Base-by-base conservation (phyloP, 2,888 invertebrate genomes). In the Thymelicus lineola region DNA sequence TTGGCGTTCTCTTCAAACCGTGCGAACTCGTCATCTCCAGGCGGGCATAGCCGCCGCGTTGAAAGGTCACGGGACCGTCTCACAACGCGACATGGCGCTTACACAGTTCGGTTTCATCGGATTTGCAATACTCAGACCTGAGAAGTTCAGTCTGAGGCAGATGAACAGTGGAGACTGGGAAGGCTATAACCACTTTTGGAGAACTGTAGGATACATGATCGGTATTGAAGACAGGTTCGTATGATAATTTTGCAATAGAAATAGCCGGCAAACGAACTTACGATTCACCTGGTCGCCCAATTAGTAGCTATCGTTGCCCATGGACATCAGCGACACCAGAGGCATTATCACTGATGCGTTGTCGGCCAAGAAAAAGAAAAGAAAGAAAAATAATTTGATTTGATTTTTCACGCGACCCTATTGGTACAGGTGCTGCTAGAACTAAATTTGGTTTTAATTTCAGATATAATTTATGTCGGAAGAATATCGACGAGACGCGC, bases 61-160 rank as follows among this genome's bases (percentile, higher is more conserved):
- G 15, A 74, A 76, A 87, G 86, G 93, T 10, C 73, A 89, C 1
- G 94, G 94, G 0, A 88, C 90, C 63, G 95, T 97, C 63, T 95
- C 95, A 0, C 97, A 98, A 84, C 95, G 95, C 77, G 97, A 97
- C 81, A 95, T 98, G 95, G 96, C 96, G 0, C 80, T 97, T 6
- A 97, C 97, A 0, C 97, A 97, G 82, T 97, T 97, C 82, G 97
- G 97, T 10, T 98, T 98, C 81, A 95, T 97, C 83, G 97, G 97
- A 0, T 95, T 95, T 73, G 90, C 95, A 0, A 81, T 97, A 0
- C 79, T 96, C 6, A 93, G 94, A 62, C 94, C 95, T 0, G 89
- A 95, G 71, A 85, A 94, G 64, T 89, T 97, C 59, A 96, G 96
- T 0, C 88, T 97, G 7, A 85, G 89, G 14, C 88, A 93, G 57